A percentile compares a stretch with the other conserved stretches of the same genome.
These are phyloP conservation scores for Xenus cinereus DNA, from an alignment of 2,113 vertebrate species.

Conservation along the genomic window DNA sequence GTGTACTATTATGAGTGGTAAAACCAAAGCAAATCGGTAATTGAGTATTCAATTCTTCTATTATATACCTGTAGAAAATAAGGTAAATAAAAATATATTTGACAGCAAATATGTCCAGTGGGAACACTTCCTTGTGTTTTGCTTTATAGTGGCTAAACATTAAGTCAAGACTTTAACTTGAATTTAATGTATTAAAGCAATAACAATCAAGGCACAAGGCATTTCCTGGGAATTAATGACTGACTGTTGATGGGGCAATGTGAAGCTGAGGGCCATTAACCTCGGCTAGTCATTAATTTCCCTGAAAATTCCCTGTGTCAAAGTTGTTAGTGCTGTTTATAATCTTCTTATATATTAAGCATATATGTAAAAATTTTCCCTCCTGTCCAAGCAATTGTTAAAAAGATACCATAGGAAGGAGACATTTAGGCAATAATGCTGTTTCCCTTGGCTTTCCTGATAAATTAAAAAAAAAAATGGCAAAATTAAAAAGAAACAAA, in stretches of 20 bases:
- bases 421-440: neutral
- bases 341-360: conserved; percentile 49
- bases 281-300: conserved; percentile 68
- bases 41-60: neutral
- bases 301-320: conserved; percentile 60
- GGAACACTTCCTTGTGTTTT: conserved; percentile 64
- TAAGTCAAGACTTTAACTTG: conserved; percentile 72
- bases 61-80: conserved; percentile 51
- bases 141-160: conserved; percentile 67
- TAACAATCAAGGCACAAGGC: conserved; percentile 61
- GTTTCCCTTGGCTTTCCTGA: conserved; percentile 5
- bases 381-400: neutral
- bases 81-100: conserved; percentile 64
- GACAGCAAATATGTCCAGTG: conserved; percentile 39
- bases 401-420: conserved; percentile 2
- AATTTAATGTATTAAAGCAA: conserved; percentile 75
- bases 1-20: neutral
- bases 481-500: conserved; percentile 38
- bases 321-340: conserved; percentile 61
- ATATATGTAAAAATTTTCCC: conserved; percentile 22
- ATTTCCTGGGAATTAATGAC: conserved; percentile 76
- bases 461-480: conserved; percentile 37
- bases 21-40: conserved; percentile 21
- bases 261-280: conserved; percentile 70
- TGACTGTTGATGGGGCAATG: conserved; percentile 64